phyloP scores from a whole-genome alignment of 2,888 invertebrate genomes.

The Agrochola lychnidis region DNA sequence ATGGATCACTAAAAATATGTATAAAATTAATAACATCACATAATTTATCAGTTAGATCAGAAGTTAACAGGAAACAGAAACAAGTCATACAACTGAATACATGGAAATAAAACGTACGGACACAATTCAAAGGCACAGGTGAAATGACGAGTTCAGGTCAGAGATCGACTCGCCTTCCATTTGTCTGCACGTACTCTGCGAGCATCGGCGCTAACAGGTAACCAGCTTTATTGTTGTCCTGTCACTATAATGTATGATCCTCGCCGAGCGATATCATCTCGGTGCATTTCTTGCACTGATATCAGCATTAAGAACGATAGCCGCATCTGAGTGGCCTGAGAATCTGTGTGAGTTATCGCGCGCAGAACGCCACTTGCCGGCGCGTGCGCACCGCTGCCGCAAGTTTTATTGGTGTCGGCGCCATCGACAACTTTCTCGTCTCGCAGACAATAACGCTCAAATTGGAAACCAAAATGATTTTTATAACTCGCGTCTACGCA shows the following conservation, averaged over 20 bases:
- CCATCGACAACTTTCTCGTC: conserved; percentile 89
- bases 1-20: not conserved
- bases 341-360: conserved; percentile 80
- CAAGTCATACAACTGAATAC: conserved; percentile 12
- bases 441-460: conserved; percentile 88
- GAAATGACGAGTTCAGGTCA: conserved; percentile 79
- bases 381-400: conserved; percentile 82
- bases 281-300: conserved; percentile 76
- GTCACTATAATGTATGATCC: conserved; percentile 86
- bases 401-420: conserved; percentile 89
- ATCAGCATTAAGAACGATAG: conserved; percentile 81
- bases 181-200: conserved; percentile 78
- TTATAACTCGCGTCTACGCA: conserved; percentile 81
- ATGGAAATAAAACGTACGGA: conserved; percentile 32
- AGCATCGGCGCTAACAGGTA: conserved; percentile 82
- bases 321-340: conserved; percentile 73
- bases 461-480: conserved; percentile 88
- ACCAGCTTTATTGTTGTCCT: conserved; percentile 85
- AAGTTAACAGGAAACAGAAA: conserved; percentile 24
- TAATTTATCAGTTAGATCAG: conserved; percentile 12
- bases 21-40: not conserved
- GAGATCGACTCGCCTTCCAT: conserved; percentile 81
- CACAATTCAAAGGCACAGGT: conserved; percentile 64
- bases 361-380: conserved; percentile 66
- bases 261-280: conserved; percentile 80